Percentiles rank a stretch among this genome's conserved stretches.
These are phyloP conservation scores for Archips xylosteana DNA, from an alignment of 2,888 invertebrate genomes.

Conservation along the genomic window DNA sequence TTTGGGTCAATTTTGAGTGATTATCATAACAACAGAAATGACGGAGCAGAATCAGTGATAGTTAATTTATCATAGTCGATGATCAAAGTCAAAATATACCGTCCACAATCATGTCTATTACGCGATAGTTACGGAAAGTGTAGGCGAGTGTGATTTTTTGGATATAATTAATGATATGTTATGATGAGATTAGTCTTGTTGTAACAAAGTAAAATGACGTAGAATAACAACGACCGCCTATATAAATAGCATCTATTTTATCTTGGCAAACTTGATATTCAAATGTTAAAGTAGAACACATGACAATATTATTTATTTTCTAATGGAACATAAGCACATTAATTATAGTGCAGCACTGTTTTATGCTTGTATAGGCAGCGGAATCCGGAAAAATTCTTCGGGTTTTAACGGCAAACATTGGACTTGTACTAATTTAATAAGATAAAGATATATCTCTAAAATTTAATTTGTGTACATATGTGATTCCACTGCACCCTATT, in stretches of 20 bases:
- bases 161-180: not conserved
- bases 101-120: not conserved
- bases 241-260: not conserved
- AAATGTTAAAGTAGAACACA: not conserved
- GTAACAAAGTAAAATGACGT: not conserved
- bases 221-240: not conserved
- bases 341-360: not conserved
- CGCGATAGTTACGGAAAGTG: not conserved
- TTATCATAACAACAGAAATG: not conserved
- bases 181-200: not conserved
- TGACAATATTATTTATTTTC: not conserved
- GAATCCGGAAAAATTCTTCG: not conserved
- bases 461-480: too few relatives aligned
- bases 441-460: too few relatives aligned
- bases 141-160: not conserved
- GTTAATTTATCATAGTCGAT: not conserved
- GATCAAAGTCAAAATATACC: conserved; percentile 3
- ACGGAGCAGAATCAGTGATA: not conserved
- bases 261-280: not conserved
- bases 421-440: not conserved
- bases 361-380: not conserved
- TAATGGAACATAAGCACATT: not conserved
- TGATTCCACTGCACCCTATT: too few relatives aligned
- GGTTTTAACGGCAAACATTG: not conserved
- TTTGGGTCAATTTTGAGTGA: conserved; percentile 86